Base-by-base conservation (phyloP, 1,140 invertebrate genomes). In the Episyrphus balteatus region DNA sequence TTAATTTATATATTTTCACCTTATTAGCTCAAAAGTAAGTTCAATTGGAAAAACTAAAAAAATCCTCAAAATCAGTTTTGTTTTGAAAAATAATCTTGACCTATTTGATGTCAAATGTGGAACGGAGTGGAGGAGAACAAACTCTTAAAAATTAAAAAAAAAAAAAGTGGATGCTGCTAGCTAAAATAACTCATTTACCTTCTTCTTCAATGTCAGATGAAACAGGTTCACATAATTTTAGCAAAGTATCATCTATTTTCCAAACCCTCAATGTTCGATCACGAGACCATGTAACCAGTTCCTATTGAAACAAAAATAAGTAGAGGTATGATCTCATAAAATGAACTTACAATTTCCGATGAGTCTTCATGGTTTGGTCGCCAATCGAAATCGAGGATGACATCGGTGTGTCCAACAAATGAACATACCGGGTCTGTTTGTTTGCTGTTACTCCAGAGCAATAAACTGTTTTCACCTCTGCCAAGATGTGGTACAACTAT, bases 341-440 rank as follows among this genome's bases (percentile, higher is more conserved):
- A 6, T 9, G 5, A 18, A 48, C 55, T 51, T 41, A 66, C 63
- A 47, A 66, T 64, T 55, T 64, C 61, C 0, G 53, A 51, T 11
- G 42, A 54, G 33, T 53, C 61, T 13, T 64, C 59, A 3, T 54
- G 59, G 57, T 80, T 78, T 37, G 81, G 76, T 49, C 88, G 76
- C 92, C 92, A 96, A 54, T 90, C 87, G 80, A 96, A 96, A 59
- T 96, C 92, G 33, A 95, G 71, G 32, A 96, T 89, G 33, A 92
- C 89, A 73, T 96, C 92, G 3, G 86, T 86, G 62, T 96, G 92
- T 0, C 91, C 92, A 33, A 88, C 82, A 71, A 97, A 92, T 7
- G 86, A 87, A 63, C 89, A 87, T 36, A 91, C 81, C 6, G 87
- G 86, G 47, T 78, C 72, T 37, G 69, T 75, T 40, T 76, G 72